phyloP scores from a whole-genome alignment of 2,888 invertebrate species.

The Polia nebulosa region DNA sequence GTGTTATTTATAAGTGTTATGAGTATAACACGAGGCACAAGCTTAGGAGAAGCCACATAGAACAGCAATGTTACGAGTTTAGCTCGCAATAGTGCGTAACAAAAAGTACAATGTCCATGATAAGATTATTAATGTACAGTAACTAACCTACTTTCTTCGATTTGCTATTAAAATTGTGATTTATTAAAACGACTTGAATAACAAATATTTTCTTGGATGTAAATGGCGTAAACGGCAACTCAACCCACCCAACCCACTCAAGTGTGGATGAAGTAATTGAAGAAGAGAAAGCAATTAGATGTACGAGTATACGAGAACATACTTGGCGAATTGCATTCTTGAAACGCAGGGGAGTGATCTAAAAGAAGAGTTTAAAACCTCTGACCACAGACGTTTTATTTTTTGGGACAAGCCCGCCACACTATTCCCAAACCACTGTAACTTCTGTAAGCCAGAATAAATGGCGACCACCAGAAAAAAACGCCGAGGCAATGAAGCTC shows the following conservation, averaged over 20 bases:
- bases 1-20: conserved; percentile 52
- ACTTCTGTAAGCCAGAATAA: too few species aligned
- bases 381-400: too few species aligned
- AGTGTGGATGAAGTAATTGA: neutral
- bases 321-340: neutral
- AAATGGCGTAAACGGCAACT: neutral
- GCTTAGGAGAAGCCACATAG: conserved; percentile 64
- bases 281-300: neutral
- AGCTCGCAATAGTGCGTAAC: conserved; percentile 54
- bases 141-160: conserved; percentile 51
- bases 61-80: conserved; percentile 50
- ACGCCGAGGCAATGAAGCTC: too few species aligned
- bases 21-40: conserved; percentile 47
- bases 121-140: conserved; percentile 52
- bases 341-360: too few species aligned
- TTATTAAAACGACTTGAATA: conserved; percentile 21
- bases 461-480: too few species aligned
- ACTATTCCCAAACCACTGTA: too few species aligned
- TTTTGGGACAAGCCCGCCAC: too few species aligned
- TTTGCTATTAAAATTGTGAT: conserved; percentile 23
- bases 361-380: neutral
- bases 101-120: conserved; percentile 52
- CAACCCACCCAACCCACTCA: neutral
- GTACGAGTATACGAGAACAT: conserved; percentile 17
- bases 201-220: conserved; percentile 21